These are phyloP conservation scores for Limnodromus scolopaceus DNA, from an alignment of 2,797 vertebrate genomes.

Conservation along the genomic window DNA sequence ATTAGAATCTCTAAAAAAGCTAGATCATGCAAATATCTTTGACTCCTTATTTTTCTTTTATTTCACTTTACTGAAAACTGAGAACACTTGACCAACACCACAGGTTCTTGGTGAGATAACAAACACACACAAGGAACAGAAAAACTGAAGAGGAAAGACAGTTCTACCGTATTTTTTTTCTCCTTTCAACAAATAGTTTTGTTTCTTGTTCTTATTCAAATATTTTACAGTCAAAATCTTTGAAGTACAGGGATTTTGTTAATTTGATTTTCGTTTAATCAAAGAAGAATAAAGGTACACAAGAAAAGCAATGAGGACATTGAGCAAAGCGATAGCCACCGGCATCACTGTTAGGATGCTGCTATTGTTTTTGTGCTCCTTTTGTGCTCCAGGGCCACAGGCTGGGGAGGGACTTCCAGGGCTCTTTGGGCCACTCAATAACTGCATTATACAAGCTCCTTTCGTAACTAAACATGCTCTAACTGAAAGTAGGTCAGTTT, in stretches of 20 bases:
- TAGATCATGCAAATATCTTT: neutral
- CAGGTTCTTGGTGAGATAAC: neutral
- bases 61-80: neutral
- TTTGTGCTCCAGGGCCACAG: neutral
- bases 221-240: neutral
- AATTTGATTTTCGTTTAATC: neutral
- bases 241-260: neutral
- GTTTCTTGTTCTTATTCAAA: neutral
- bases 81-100: neutral
- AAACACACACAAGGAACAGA: neutral
- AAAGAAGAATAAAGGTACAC: neutral
- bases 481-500: conserved; percentile 33
- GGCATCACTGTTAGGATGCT: neutral
- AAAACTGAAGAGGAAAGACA: neutral
- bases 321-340: neutral
- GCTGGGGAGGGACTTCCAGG: neutral
- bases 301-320: neutral
- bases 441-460: neutral
- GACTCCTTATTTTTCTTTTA: neutral
- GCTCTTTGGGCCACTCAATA: neutral
- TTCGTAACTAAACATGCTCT: neutral
- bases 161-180: neutral
- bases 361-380: neutral
- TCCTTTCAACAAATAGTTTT: neutral
- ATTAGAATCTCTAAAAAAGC: neutral